These are phyloP conservation scores for Nycticebus coucang DNA, from an alignment of 2,113 vertebrate species.

Conservation along the genomic window DNA sequence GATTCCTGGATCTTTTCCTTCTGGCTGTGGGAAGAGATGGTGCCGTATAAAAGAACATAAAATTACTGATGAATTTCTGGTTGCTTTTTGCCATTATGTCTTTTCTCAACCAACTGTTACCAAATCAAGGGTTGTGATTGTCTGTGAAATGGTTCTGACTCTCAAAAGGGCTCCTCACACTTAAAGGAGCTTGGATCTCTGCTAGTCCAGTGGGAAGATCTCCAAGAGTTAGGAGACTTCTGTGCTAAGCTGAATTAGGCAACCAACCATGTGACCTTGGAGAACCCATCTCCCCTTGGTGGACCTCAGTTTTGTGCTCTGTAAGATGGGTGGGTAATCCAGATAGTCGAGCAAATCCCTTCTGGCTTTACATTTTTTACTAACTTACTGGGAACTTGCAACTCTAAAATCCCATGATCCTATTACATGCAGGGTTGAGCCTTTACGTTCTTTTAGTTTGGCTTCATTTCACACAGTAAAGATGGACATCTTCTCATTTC, in stretches of 20 bases:
- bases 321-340: not conserved
- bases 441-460: not conserved
- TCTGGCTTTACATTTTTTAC: not conserved
- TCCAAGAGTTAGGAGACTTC: not conserved
- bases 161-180: not conserved
- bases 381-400: not conserved
- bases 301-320: not conserved
- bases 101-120: not conserved
- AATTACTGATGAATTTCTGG: not conserved
- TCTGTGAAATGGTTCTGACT: not conserved
- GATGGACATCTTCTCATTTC: not conserved
- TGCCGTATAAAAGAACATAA: not conserved
- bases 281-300: not conserved
- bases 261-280: not conserved
- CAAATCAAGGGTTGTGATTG: not conserved
- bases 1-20: not conserved
- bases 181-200: not conserved
- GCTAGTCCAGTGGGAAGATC: not conserved
- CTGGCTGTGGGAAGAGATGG: not conserved
- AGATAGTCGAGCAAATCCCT: not conserved
- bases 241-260: not conserved
- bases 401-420: not conserved
- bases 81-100: not conserved
- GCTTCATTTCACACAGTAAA: not conserved
- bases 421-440: not conserved